Evolutionary conservation across 2,113 vertebrate species (phyloP).

Genomic region (Chlamydotis undulata): DNA sequence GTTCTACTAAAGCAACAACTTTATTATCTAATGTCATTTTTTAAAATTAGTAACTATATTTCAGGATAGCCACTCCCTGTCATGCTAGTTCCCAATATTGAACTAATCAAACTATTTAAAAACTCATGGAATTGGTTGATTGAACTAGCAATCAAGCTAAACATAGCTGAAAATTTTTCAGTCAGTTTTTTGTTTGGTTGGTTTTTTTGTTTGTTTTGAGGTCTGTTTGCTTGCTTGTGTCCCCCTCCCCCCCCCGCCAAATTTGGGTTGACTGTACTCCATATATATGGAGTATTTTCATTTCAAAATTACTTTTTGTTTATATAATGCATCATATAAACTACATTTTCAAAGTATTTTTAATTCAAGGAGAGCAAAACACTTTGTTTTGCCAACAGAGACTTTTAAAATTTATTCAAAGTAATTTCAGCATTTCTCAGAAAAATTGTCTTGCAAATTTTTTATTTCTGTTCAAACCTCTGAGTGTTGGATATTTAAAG

Average conservation of each 20-base stretch:
- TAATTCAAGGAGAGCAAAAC: neutral
- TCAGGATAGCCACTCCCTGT: neutral
- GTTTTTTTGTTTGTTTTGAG: neutral
- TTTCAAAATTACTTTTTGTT: neutral
- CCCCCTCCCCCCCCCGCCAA: too few relatives aligned
- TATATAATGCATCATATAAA: neutral
- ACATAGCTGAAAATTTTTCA: neutral
- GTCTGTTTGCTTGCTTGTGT: neutral
- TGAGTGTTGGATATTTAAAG: neutral
- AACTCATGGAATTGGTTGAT: neutral
- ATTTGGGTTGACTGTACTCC: neutral
- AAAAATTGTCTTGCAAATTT: neutral
- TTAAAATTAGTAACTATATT: neutral
- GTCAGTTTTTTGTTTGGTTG: fast-evolving
- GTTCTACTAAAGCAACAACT: neutral
- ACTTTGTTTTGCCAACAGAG: neutral
- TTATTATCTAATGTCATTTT: neutral
- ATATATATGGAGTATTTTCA: neutral
- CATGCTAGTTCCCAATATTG: neutral
- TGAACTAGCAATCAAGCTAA: neutral
- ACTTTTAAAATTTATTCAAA: neutral
- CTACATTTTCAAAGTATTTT: neutral
- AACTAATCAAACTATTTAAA: neutral
- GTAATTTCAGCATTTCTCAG: neutral
- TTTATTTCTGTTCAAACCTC: neutral